phyloP scores from a whole-genome alignment of 1,140 invertebrate genomes.

The Pinna nobilis region DNA sequence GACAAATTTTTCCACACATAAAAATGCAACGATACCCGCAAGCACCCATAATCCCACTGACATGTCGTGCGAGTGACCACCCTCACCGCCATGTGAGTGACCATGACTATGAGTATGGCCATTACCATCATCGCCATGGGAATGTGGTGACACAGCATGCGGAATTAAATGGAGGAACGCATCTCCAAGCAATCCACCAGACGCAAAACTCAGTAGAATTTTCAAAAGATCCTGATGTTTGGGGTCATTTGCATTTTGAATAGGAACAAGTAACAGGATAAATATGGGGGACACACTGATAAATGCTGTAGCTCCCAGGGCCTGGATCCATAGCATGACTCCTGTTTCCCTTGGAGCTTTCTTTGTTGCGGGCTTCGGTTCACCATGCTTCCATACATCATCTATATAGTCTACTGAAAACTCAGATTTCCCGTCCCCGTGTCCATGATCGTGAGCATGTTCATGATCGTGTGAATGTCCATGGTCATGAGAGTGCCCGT shows the following conservation, averaged over 20 bases:
- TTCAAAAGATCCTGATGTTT: conserved; percentile 88
- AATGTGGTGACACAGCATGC: conserved; percentile 85
- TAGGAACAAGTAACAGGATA: conserved; percentile 94
- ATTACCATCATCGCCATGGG: conserved; percentile 73
- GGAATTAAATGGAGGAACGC: conserved; percentile 98
- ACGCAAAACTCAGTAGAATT: conserved; percentile 93
- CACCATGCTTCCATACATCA: neutral
- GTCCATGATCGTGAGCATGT: conserved; percentile 48
- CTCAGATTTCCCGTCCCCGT: conserved; percentile 44
- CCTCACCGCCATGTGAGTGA: conserved; percentile 74
- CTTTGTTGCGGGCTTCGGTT: no score
- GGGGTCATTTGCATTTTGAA: conserved; percentile 83
- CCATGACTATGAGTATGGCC: conserved; percentile 78
- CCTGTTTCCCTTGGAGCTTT: conserved; percentile 31
- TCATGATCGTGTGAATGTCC: conserved; percentile 55
- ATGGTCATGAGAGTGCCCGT: conserved; percentile 68
- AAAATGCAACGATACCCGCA: conserved; percentile 92
- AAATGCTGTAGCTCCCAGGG: conserved; percentile 85
- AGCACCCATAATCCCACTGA: conserved; percentile 92
- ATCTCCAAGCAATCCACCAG: conserved; percentile 95
- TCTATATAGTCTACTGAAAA: conserved; percentile 19
- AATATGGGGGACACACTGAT: conserved; percentile 96
- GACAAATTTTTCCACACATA: conserved; percentile 95
- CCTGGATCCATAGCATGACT: conserved; percentile 67
- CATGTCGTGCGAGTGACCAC: conserved; percentile 81